Base-by-base conservation (phyloP, 2,797 vertebrate species). In the Scleropages formosus region DNA sequence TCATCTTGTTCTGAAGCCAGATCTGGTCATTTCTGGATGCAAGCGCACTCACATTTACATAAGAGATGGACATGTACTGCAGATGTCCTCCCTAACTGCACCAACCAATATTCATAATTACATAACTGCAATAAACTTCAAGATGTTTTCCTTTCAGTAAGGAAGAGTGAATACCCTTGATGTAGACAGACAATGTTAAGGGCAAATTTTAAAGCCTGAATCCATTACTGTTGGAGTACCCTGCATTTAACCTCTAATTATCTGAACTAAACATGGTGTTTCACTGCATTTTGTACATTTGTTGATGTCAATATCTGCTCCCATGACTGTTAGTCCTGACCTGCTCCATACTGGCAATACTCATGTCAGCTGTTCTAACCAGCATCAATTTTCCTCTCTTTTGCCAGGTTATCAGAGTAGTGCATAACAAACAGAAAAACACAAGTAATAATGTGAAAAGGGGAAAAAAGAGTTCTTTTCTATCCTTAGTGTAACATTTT, bases 211-310 rank as follows among this genome's bases (percentile, higher is more conserved):
- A 72, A 69, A 60, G 53, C 59, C 49, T 47, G 78, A 78, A 62
- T 77, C 53, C 75, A 68, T 80, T 68, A 70, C 12, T 44, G 49
- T 46, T 51, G 67, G 69, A 74, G 60, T 74, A 64, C 12, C 61
- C 27, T 26, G 73, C 7, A 71, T 76, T 82, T 72, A 78, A 73
- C 59, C 76, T 68, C 60, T 77, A 63, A 62, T 61, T 80, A 73
- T 79, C 80, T 79, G 47, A 76, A 78, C 81, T 71, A 75, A 80
- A 59, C 22, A 44, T 51, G 47, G 20, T 47, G 11, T 79, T 66
- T 63, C 22, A 13, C 11, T 64, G 13, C 6, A 70, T 64, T 64
- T 78, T 73, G 66, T 53, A 47, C 31, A n/a, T 20, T 67, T 62
- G 18, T 8, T 46, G n/a, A 65, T 44, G 60, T 63, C 64, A 77